Base-by-base conservation (phyloP, 2,113 vertebrate species). In the Cephalopholis sonnerati region DNA sequence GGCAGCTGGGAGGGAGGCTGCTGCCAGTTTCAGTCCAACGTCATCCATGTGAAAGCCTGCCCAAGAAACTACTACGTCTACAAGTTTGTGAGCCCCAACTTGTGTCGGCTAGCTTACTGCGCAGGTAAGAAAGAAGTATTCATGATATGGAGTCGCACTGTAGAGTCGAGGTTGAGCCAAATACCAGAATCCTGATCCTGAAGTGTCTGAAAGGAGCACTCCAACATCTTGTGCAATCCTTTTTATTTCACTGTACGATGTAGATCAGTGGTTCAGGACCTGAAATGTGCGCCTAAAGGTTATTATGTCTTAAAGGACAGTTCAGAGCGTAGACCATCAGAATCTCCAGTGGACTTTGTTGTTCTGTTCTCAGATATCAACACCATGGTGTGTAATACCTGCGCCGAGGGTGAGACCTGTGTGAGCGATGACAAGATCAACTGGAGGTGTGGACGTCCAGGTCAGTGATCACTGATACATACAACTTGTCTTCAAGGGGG, bases 401-500 rank as follows among this genome's bases (percentile, higher is more conserved):
- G 66, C 7, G 16, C 25, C 17, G 66, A 68, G 6, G 44, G 48
- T 51, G 46, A 68, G 46, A 68, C 16, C 46, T 68, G 46, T 27
- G 17, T 48, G 48, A 68, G 46, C 22, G 2, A 24, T 2, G 62
- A 51, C 46, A 51, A 32, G 27, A 68, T 50, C 46, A 51, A 12
- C 48, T 68, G 44, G 44, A 68, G 66, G 9, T 68, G 66, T 68
- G 66, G 22, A 51, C 66, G 18, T 41, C 32, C 17, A 2, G 66
- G 66, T 68, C 5, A 51, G 66, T 48, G 44, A n/a, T 16, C 46
- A 36, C 32, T 36, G 32, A 36, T n/a, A n/a, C 32, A 36, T 1
- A 36, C 6, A 36, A 36, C 32, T 36, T 36, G 32, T 36, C 32
- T 36, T 36, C 32, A 36, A 36, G 32, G 1, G 32, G 6, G 32